Percentiles rank a stretch among this genome's conserved stretches.
Conservation (phyloP, 2,797 vertebrate genomes). For the Mormyrus hasselquistii region DNA sequence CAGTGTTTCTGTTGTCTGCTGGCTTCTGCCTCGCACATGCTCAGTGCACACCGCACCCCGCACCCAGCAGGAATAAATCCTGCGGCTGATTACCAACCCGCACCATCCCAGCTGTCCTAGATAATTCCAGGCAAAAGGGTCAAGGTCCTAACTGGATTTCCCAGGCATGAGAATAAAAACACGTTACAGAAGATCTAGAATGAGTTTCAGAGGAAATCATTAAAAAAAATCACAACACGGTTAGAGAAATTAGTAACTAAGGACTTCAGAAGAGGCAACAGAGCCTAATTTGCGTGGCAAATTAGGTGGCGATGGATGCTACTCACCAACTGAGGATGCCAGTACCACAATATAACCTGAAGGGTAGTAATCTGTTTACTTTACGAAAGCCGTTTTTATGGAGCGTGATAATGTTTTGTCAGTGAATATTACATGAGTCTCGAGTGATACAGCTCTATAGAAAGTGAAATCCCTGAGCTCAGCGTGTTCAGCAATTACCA, state of each 20-base stretch:
- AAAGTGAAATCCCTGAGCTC: background rate
- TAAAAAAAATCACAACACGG: background rate
- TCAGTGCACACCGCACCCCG: background rate
- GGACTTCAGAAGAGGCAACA: background rate
- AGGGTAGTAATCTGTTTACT: background rate
- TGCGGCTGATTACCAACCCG: background rate
- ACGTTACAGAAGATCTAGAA: background rate
- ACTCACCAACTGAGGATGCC: background rate
- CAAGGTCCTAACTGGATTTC: constrained; percentile 1
- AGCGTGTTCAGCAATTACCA: background rate
- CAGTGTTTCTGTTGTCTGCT: constrained; percentile 10
- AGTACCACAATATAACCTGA: background rate
- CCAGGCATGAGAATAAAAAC: background rate
- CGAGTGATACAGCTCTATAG: background rate
- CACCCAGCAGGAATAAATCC: background rate
- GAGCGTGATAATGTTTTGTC: background rate
- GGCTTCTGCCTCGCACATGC: background rate
- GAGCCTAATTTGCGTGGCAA: background rate
- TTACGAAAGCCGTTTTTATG: background rate
- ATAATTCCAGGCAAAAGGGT: background rate
- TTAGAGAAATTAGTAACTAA: background rate
- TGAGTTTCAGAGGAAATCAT: background rate
- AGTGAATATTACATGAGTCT: background rate
- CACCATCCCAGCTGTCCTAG: background rate
- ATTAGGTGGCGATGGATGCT: background rate